phyloP scores from a whole-genome alignment of 2,797 vertebrate genomes.

The Cyclopterus lumpus region DNA sequence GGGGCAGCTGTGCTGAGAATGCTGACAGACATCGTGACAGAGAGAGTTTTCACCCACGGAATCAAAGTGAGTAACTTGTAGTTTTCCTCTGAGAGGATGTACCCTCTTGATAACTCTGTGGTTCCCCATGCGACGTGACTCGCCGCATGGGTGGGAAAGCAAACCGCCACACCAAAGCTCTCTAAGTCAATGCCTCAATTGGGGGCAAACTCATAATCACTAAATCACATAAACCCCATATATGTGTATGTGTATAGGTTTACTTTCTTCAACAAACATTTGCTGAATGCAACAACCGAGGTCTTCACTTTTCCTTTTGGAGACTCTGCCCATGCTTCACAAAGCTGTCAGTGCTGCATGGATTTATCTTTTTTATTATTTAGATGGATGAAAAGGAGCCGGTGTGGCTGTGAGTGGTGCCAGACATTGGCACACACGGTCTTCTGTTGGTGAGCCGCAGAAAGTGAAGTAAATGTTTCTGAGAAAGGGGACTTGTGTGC shows the following conservation, averaged over 20 bases:
- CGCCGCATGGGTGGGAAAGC: not conserved
- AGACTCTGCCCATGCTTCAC: not conserved
- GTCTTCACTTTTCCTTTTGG: too few relatives aligned
- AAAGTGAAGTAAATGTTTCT: not conserved
- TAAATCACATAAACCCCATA: not conserved
- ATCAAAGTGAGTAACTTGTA: conserved; percentile 72
- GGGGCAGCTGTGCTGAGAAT: conserved; percentile 83
- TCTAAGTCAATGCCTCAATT: conserved; percentile 5
- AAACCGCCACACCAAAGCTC: not conserved
- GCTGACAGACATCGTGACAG: conserved; percentile 66
- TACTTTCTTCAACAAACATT: not conserved
- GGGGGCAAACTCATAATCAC: not conserved
- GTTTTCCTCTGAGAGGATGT: not conserved
- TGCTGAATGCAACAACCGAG: not conserved
- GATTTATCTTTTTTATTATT: not conserved
- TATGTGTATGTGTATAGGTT: not conserved
- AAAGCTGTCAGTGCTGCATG: not conserved
- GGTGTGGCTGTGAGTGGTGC: not conserved
- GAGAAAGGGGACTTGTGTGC: not conserved
- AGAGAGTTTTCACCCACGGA: conserved; percentile 63
- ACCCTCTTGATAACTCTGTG: not conserved
- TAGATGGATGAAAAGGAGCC: not conserved
- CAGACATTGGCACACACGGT: not conserved
- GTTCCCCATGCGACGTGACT: conserved; percentile 7
- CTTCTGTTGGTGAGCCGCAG: not conserved